Evolutionary conservation across 2,797 vertebrate genomes (phyloP).

Genomic region (Cyclopterus lumpus): DNA sequence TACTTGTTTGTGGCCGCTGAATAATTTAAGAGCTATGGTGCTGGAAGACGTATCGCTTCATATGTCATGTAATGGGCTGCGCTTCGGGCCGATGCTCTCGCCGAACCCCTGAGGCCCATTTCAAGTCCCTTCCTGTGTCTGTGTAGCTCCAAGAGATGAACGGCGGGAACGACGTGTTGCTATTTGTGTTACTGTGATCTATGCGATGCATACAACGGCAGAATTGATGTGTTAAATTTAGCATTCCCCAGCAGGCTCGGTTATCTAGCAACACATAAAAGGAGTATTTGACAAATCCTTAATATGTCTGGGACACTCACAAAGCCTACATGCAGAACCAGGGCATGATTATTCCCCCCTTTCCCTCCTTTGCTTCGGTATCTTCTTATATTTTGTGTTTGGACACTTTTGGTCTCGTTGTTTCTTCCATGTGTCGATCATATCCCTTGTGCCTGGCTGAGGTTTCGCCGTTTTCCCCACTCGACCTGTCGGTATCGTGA

Average conservation of each 20-base stretch:
- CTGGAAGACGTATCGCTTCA: conserved; percentile 62
- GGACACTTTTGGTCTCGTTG: background rate
- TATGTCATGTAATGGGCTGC: conserved; percentile 53
- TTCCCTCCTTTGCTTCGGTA: background rate
- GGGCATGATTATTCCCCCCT: background rate
- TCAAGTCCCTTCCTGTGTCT: conserved; percentile 26
- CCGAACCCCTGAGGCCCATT: conserved; percentile 46
- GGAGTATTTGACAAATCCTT: conserved; percentile 3
- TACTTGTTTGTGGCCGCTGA: conserved; percentile 73
- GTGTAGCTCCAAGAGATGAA: conserved; percentile 17
- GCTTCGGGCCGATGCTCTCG: conserved; percentile 39
- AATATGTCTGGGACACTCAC: conserved; percentile 8
- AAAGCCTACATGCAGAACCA: background rate
- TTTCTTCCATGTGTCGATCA: background rate
- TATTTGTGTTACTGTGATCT: conserved; percentile 39
- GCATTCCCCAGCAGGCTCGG: conserved; percentile 10
- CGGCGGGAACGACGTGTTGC: conserved; percentile 12
- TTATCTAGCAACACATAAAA: conserved; percentile 10
- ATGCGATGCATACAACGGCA: conserved; percentile 3
- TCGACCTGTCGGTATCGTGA: background rate
- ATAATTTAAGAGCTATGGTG: conserved; percentile 79
- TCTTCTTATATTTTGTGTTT: background rate
- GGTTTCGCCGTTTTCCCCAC: background rate
- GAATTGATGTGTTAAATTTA: conserved; percentile 27
- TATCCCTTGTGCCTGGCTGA: background rate